Evolutionary conservation across 2,797 vertebrate species (phyloP), one percentile per base, ranked within the genome.

Genomic region (Hydrolagus colliei): DNA sequence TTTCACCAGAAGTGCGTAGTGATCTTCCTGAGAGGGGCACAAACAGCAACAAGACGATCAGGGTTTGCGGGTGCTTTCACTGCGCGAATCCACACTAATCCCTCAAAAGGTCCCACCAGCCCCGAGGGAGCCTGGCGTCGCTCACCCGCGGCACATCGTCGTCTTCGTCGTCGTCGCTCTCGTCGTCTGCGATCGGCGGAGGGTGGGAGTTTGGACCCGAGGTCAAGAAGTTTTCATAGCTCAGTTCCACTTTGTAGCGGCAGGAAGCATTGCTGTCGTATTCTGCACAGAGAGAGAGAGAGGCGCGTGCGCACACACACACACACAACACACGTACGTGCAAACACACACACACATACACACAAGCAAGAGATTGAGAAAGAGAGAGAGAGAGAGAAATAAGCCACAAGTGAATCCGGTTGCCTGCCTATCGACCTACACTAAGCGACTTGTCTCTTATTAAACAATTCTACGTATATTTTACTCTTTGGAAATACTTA

Each of bases 1-100:
- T 93, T 99, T 99, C 73, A 99, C 97, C 87, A 99, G 93, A 88
- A 99, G 91, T 85, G 96, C 98, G 0, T 99, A 99, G 90, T 99
- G 97, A 89, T 99, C 98, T 93, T 99, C 98, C 98, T 99, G 86
- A 86, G 86, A 86, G 14, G 14, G 16, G 68, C 16, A 20, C 16
- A 20, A 61, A 59, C 52, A 9, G 13, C 16, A 52, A 77, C 35
- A n/a, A 10, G n/a, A 61, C 75, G 52, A 13, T 74, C 73, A 35
- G 35, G 35, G 0, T 35, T 35, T 35, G 2, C 16, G 22, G 41
- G 41, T 74, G 18, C 32, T 14, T 18, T 14, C 27, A 59, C 9
- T 77, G 18, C 0, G 9, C 14, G 14, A 20, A 77, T 52, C 41
- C 2, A 52, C 41, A 52, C 41, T 52, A 52, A 52, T 6, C 41